Conservation (phyloP, 2,797 vertebrate genomes). For the Ateles fusciceps region DNA sequence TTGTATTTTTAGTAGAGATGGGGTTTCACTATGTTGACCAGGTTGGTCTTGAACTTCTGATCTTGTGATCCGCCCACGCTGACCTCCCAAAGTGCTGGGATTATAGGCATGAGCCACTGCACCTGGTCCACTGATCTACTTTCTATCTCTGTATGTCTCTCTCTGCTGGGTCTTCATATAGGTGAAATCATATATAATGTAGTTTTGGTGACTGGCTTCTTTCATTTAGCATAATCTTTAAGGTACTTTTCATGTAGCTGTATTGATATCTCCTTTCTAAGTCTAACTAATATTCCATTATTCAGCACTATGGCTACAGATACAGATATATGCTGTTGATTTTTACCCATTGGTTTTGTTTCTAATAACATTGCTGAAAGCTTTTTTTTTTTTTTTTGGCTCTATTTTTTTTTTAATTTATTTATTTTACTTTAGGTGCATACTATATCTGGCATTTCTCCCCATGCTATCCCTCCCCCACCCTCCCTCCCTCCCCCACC, state of each 20-base stretch:
- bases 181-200: not conserved
- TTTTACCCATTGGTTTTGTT: not conserved
- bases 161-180: not conserved
- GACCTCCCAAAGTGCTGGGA: too few species aligned
- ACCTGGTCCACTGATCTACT: not conserved
- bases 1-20: too few species aligned
- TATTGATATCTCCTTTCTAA: not conserved
- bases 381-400: too few species aligned
- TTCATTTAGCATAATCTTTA: not conserved
- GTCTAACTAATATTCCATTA: not conserved
- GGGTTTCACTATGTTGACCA: too few species aligned
- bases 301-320: too few species aligned
- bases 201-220: not conserved
- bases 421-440: too few species aligned
- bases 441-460: too few species aligned
- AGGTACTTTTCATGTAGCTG: not conserved
- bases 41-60: too few species aligned
- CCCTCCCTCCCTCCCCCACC: too few species aligned
- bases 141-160: not conserved
- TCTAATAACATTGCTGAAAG: not conserved
- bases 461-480: too few species aligned
- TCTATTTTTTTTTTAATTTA: too few species aligned
- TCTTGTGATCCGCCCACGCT: too few species aligned
- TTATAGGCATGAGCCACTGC: accelerated
- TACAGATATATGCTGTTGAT: not conserved